Conservation (phyloP, 2,113 vertebrate species). For the Boulengeromyrus knoepffleri region DNA sequence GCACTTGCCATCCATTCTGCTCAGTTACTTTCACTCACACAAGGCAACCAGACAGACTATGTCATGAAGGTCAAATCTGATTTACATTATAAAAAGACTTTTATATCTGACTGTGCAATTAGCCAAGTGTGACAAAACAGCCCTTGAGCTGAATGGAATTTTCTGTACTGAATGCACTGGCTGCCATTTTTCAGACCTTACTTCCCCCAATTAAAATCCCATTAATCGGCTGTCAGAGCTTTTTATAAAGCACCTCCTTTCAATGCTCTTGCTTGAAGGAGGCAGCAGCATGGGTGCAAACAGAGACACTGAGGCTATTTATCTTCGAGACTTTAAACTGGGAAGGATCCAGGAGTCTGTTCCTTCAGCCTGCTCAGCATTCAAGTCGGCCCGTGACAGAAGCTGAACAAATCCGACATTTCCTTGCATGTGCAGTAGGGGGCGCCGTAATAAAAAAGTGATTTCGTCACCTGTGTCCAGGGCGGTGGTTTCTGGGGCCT, state of each 20-base stretch:
- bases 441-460: fast-evolving
- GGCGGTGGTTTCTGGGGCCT: constrained; percentile 29
- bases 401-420: not conserved
- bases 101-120: not conserved
- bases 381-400: constrained; percentile 19
- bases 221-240: constrained; percentile 45
- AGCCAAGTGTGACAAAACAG: constrained; percentile 3
- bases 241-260: constrained; percentile 43
- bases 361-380: constrained; percentile 43
- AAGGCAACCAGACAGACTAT: not conserved
- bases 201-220: constrained; percentile 37
- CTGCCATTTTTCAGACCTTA: constrained; percentile 30
- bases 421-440: not conserved
- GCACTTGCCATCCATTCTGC: not conserved
- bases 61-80: not conserved
- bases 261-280: constrained; percentile 37
- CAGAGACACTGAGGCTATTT: constrained; percentile 38
- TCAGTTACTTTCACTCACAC: not conserved
- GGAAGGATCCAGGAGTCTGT: constrained; percentile 30
- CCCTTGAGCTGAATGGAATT: not conserved
- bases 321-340: constrained; percentile 42
- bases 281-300: constrained; percentile 46
- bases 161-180: constrained; percentile 26
- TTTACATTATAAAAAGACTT: constrained; percentile 6
- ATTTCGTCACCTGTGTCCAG: constrained; percentile 63